Conservation (phyloP, 2,113 vertebrate genomes). For the Lutjanus erythropterus region DNA sequence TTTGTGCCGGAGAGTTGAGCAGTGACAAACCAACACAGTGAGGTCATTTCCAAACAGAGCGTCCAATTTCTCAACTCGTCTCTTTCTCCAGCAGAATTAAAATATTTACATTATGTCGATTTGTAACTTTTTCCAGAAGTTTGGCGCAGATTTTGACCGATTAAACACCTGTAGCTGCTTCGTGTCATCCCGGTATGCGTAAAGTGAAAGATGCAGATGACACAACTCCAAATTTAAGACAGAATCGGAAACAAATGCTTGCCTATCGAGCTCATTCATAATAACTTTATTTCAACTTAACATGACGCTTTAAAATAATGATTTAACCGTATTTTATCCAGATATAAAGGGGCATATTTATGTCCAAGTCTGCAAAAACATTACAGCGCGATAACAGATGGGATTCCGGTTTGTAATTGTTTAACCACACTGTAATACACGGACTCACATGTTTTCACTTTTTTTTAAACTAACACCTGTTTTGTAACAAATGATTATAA, state of each 20-base stretch:
- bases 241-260: too few relatives aligned
- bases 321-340: not conserved
- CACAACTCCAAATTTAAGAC: not conserved
- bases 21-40: constrained; percentile 56
- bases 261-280: not conserved
- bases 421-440: not conserved
- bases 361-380: constrained; percentile 22
- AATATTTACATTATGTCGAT: constrained; percentile 12
- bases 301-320: not conserved
- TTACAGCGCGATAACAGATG: constrained; percentile 13
- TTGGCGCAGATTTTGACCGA: not conserved
- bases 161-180: constrained; percentile 46
- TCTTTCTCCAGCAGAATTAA: constrained; percentile 1
- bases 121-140: not conserved
- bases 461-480: constrained; percentile 27
- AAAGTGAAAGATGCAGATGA: constrained; percentile 40
- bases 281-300: not conserved
- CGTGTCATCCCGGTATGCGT: constrained; percentile 28
- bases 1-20: constrained; percentile 48
- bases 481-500: constrained; percentile 18
- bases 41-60: constrained; percentile 69
- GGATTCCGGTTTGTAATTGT: constrained; percentile 1
- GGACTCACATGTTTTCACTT: not conserved
- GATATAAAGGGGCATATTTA: not conserved
- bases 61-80: constrained; percentile 13